Conservation (phyloP, 2,888 invertebrate species). For the Abrostola triplasia region DNA sequence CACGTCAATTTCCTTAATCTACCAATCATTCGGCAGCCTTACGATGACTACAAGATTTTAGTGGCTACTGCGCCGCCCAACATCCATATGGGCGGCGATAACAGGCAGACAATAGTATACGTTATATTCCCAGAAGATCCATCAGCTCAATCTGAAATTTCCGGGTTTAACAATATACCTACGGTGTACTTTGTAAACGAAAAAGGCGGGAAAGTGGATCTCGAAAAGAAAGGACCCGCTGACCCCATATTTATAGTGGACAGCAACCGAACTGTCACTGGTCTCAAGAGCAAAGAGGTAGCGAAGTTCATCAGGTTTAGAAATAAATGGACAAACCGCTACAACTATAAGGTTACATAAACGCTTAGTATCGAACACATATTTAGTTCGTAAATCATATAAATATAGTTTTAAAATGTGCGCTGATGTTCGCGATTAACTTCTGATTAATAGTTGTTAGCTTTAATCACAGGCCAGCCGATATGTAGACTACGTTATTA, state of each 20-base stretch:
- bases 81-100: conserved; percentile 63
- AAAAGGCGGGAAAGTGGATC: conserved; percentile 39
- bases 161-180: conserved; percentile 64
- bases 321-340: conserved; percentile 67
- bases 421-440: neutral
- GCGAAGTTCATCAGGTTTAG: conserved; percentile 74
- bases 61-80: conserved; percentile 77
- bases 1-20: conserved; percentile 65
- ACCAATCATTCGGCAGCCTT: conserved; percentile 70
- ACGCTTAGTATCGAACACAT: neutral
- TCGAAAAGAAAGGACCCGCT: conserved; percentile 50
- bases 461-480: neutral
- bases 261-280: conserved; percentile 78
- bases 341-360: conserved; percentile 31
- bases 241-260: conserved; percentile 76
- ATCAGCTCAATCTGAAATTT: conserved; percentile 35
- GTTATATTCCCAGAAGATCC: conserved; percentile 72
- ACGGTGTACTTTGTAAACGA: conserved; percentile 75
- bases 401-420: neutral
- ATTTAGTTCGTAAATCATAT: neutral
- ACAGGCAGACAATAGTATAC: conserved; percentile 69
- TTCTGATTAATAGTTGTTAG: conserved; percentile 1
- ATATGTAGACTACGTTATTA: neutral
- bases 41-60: conserved; percentile 74
- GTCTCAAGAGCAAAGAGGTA: conserved; percentile 75